A percentile compares a stretch with the other conserved stretches of the same genome.
Conservation (phyloP, 2,888 invertebrate species). For the Lissonota sp. region DNA sequence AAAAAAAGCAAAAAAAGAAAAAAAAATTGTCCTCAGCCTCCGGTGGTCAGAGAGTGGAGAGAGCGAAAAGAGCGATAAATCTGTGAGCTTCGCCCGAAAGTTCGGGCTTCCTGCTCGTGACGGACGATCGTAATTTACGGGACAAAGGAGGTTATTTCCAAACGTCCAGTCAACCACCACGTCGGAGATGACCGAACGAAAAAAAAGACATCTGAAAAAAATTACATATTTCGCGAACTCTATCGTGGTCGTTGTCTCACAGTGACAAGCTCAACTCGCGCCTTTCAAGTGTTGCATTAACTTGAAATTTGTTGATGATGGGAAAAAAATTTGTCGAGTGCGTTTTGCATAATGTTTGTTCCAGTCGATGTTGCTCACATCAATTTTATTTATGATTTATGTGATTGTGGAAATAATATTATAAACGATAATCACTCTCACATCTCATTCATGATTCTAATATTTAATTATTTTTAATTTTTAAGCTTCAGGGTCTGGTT, state of each 20-base stretch:
- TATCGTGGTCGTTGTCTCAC: conserved; percentile 7
- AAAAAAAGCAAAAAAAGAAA: conserved; percentile 40
- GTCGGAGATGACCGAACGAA: conserved; percentile 7
- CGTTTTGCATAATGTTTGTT: too few species aligned
- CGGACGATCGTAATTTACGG: conserved; percentile 64
- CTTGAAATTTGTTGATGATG: too few species aligned
- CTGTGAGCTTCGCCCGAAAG: conserved; percentile 55
- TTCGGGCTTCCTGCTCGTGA: conserved; percentile 60
- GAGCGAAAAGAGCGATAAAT: conserved; percentile 58
- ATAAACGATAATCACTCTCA: too few species aligned
- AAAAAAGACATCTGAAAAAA: conserved; percentile 22
- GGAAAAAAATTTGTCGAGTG: too few species aligned
- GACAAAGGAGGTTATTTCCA: conserved; percentile 54
- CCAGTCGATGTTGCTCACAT: too few species aligned
- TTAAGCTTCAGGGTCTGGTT: too few species aligned
- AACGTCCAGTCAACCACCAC: conserved; percentile 40
- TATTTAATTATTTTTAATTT: too few species aligned
- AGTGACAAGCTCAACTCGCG: background rate
- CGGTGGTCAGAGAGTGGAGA: background rate
- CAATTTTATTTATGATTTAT: too few species aligned
- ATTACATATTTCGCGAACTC: conserved; percentile 11
- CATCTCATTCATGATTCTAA: too few species aligned
- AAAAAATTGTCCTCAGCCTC: conserved; percentile 37
- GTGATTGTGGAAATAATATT: too few species aligned
- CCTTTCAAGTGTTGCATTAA: background rate